These are phyloP conservation scores for Camponotus floridanus DNA, from an alignment of 1,140 invertebrate genomes.

Conservation along the genomic window DNA sequence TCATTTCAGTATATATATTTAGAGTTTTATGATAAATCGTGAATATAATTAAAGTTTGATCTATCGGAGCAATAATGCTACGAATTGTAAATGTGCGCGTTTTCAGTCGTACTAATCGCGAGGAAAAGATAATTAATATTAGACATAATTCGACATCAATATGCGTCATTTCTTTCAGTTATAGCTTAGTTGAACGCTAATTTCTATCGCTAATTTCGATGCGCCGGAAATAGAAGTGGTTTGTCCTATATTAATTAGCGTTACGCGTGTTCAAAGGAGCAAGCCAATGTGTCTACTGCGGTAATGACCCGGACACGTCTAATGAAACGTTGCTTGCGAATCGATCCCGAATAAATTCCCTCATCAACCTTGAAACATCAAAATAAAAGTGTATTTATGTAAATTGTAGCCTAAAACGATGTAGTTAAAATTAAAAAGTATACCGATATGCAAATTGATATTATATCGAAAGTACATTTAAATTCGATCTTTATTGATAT, in stretches of 20 bases:
- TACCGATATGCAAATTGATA: background rate
- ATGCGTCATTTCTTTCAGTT: slow-evolving; percentile 47
- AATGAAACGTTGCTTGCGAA: slow-evolving; percentile 35
- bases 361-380: slow-evolving; percentile 24
- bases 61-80: too few relatives aligned
- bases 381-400: background rate
- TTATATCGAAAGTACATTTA: background rate
- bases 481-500: background rate
- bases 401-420: background rate
- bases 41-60: too few relatives aligned
- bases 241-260: slow-evolving; percentile 50
- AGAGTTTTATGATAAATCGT: too few relatives aligned
- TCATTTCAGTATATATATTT: too few relatives aligned
- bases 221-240: slow-evolving; percentile 49
- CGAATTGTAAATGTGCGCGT: too few relatives aligned
- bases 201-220: slow-evolving; percentile 34
- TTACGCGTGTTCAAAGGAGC: slow-evolving; percentile 42
- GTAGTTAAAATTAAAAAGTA: slow-evolving; percentile 13
- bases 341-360: slow-evolving; percentile 18
- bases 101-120: too few relatives aligned
- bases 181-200: slow-evolving; percentile 30
- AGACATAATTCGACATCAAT: slow-evolving; percentile 46
- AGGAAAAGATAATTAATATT: too few relatives aligned
- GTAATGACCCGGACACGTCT: slow-evolving; percentile 29
- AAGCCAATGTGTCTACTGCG: slow-evolving; percentile 40